phyloP scores from a whole-genome alignment of 1,140 invertebrate species.

The Glomeris maerens region DNA sequence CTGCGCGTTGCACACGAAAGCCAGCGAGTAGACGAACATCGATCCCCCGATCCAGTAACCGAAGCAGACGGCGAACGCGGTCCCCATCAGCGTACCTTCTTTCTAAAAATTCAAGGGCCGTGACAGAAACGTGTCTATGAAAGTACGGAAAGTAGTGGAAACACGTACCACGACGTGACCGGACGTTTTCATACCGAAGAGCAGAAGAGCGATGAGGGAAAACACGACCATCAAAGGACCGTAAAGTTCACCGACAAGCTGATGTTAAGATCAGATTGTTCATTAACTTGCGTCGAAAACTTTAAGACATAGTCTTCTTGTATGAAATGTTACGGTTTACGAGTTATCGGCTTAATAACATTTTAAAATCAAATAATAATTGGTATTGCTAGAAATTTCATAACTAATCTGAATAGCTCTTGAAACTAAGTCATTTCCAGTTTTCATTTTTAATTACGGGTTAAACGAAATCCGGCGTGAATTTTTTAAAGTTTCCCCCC shows the following conservation, averaged over 20 bases:
- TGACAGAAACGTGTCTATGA: neutral
- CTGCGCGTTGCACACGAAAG: constrained; percentile 30
- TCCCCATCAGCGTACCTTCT: constrained; percentile 35
- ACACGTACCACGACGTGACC: constrained; percentile 31
- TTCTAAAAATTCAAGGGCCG: constrained; percentile 22
- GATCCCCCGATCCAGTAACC: constrained; percentile 32
- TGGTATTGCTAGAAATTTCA: no score
- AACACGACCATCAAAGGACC: constrained; percentile 34
- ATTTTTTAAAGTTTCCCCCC: no score
- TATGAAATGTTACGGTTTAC: no score
- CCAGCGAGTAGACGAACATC: constrained; percentile 26
- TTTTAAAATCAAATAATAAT: no score
- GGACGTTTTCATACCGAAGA: constrained; percentile 34
- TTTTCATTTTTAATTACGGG: no score
- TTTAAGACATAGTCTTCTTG: no score
- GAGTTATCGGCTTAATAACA: no score
- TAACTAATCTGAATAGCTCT: no score
- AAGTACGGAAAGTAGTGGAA: neutral
- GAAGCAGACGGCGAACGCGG: constrained; percentile 33
- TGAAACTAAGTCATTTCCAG: no score
- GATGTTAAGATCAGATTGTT: neutral
- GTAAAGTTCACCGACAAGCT: constrained; percentile 29
- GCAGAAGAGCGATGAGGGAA: constrained; percentile 30
- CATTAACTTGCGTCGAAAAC: no score
- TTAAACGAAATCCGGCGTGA: no score